These are phyloP conservation scores for Tricholaema leucomelas DNA, from an alignment of 2,113 vertebrate genomes.

Conservation along the genomic window DNA sequence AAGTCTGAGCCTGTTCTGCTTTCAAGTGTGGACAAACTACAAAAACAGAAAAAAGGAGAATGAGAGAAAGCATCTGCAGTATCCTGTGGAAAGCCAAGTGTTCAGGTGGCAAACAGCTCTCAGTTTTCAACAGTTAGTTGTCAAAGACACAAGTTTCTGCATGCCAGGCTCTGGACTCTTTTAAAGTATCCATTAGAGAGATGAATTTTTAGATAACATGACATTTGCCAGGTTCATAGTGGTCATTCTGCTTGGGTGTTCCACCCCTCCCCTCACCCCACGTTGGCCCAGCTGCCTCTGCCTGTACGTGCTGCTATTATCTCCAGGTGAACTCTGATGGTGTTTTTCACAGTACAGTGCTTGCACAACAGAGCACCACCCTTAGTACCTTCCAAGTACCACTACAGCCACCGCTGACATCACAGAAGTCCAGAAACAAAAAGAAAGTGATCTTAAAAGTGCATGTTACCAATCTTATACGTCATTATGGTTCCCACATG, in stretches of 20 bases:
- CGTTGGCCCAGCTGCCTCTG: rapidly evolving
- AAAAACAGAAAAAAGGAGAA: background rate
- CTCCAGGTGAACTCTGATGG: background rate
- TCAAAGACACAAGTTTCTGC: constrained; percentile 41
- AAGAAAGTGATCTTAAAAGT: background rate
- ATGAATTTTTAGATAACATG: constrained; percentile 48
- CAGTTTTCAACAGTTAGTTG: background rate
- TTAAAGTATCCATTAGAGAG: constrained; percentile 41
- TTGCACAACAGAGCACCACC: background rate
- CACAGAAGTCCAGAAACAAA: background rate
- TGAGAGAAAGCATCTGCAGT: background rate
- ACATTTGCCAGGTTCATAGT: background rate
- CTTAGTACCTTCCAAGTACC: background rate
- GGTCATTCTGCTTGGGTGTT: constrained; percentile 59
- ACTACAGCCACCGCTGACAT: background rate
- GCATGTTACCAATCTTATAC: background rate
- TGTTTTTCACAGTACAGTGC: rapidly evolving
- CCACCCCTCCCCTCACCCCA: background rate
- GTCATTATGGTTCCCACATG: background rate
- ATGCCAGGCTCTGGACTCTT: constrained; percentile 14
- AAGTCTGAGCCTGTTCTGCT: background rate
- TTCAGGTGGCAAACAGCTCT: constrained; percentile 4
- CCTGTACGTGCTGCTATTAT: background rate
- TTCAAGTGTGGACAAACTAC: background rate
- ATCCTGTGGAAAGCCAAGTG: background rate